A percentile compares a stretch with the other conserved stretches of the same genome.
Evolutionary conservation across 1,140 invertebrate species (phyloP).

Genomic region (Heliothis virescens): DNA sequence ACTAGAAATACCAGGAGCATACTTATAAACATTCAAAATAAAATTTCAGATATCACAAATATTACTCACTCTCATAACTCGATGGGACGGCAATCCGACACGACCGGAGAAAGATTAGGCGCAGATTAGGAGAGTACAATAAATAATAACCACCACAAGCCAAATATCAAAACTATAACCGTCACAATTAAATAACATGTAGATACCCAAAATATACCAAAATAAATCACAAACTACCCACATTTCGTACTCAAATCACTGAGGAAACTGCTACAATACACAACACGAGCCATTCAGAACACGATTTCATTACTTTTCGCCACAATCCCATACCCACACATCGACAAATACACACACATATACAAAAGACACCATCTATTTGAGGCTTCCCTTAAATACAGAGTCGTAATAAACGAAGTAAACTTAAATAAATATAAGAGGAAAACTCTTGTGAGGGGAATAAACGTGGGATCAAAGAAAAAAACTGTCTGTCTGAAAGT

Average conservation of each 20-base stretch:
- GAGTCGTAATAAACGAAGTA: conserved; percentile 38
- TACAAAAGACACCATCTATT: conserved; percentile 31
- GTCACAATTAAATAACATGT: background rate
- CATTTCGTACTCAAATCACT: conserved; percentile 4
- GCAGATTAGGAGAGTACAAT: no score
- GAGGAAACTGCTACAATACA: background rate
- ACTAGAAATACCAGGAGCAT: no score
- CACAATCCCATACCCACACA: conserved; percentile 3
- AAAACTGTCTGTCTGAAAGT: conserved; percentile 56
- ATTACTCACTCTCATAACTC: no score
- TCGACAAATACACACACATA: conserved; percentile 9
- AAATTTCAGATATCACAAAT: no score
- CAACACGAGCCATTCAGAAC: background rate
- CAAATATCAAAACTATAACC: no score
- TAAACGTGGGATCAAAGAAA: conserved; percentile 57
- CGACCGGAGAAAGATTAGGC: no score
- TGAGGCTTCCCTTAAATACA: conserved; percentile 11
- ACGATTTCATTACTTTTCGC: conserved; percentile 23
- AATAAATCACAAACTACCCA: background rate
- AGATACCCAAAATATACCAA: background rate
- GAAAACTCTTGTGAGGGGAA: conserved; percentile 52
- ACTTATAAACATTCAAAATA: no score
- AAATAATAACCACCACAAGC: no score
- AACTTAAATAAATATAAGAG: conserved; percentile 55
- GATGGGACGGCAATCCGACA: no score